A percentile compares a stretch with the other conserved stretches of the same genome.
Evolutionary conservation across 2,113 vertebrate genomes (phyloP).

Genomic region (Crypturellus undulatus): DNA sequence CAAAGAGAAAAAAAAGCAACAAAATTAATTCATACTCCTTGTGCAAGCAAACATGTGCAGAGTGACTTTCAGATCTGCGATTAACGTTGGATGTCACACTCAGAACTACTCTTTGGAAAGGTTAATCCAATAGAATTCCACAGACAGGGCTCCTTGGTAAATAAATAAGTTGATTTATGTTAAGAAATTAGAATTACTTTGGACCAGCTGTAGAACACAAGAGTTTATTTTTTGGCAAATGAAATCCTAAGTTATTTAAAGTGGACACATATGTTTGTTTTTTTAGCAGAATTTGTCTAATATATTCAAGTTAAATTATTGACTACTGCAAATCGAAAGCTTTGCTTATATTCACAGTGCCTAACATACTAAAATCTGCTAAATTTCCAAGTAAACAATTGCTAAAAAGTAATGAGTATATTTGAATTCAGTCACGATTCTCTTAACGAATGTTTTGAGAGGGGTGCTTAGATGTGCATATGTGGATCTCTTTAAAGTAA

Average conservation of each 20-base stretch:
- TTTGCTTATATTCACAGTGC: constrained; percentile 5
- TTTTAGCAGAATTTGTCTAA: constrained; percentile 5
- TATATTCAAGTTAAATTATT: constrained; percentile 30
- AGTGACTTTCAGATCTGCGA: background rate
- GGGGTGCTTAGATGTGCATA: background rate
- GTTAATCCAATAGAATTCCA: constrained; percentile 15
- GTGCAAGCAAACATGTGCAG: background rate
- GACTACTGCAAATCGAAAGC: background rate
- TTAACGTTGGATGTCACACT: background rate
- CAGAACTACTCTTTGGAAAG: constrained; percentile 32
- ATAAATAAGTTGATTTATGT: constrained; percentile 40
- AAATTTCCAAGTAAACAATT: constrained; percentile 14
- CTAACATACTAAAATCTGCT: background rate
- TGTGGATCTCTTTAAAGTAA: background rate
- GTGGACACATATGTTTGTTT: background rate
- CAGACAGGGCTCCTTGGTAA: background rate
- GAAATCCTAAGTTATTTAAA: constrained; percentile 49
- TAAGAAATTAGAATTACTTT: constrained; percentile 49
- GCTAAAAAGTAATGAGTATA: background rate
- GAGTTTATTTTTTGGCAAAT: constrained; percentile 34
- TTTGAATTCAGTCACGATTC: background rate
- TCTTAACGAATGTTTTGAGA: background rate
- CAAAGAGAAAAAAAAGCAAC: background rate
- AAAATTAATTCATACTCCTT: background rate
- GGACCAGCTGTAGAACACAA: constrained; percentile 42